Percentiles rank a stretch among this genome's conserved stretches.
phyloP scores from a whole-genome alignment of 2,888 invertebrate genomes.

The Macrosoma leucophasiata region DNA sequence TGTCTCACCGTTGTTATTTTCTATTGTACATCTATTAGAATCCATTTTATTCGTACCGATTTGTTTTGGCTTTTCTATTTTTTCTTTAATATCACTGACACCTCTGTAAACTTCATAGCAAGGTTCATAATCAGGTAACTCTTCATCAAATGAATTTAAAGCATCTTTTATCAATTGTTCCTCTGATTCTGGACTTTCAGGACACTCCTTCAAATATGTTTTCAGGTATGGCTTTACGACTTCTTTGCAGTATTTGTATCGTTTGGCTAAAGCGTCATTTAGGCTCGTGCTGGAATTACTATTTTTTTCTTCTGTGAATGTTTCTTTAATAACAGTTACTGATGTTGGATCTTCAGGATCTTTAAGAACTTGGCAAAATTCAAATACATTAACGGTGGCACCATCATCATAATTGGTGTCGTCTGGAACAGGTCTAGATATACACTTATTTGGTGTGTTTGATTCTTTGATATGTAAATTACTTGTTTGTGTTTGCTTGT shows the following conservation, averaged over 20 bases:
- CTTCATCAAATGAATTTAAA: constrained; percentile 25
- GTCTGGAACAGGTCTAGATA: constrained; percentile 16
- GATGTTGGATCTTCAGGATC: constrained; percentile 30
- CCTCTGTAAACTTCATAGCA: constrained; percentile 20
- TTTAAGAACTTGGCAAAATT: constrained; percentile 33
- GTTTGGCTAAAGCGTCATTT: constrained; percentile 24
- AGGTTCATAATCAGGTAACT: constrained; percentile 29
- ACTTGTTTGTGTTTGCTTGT: constrained; percentile 39
- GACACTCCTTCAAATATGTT: constrained; percentile 27
- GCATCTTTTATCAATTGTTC: constrained; percentile 31
- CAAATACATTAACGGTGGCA: constrained; percentile 30
- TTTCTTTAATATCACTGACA: constrained; percentile 6
- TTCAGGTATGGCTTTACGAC: constrained; percentile 38
- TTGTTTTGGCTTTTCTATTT: not conserved
- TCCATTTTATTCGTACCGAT: constrained; percentile 1
- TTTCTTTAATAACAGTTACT: constrained; percentile 34
- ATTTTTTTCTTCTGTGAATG: constrained; percentile 31
- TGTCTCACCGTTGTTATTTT: constrained; percentile 1
- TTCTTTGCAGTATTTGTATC: constrained; percentile 40
- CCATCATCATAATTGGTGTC: constrained; percentile 24
- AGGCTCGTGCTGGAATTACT: constrained; percentile 9
- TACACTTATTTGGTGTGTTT: constrained; percentile 12
- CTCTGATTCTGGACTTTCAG: constrained; percentile 24
- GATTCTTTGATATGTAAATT: constrained; percentile 19
- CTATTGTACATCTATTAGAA: no score